Evolutionary conservation across 2,113 vertebrate genomes (phyloP).

Genomic region (Isurus oxyrinchus): DNA sequence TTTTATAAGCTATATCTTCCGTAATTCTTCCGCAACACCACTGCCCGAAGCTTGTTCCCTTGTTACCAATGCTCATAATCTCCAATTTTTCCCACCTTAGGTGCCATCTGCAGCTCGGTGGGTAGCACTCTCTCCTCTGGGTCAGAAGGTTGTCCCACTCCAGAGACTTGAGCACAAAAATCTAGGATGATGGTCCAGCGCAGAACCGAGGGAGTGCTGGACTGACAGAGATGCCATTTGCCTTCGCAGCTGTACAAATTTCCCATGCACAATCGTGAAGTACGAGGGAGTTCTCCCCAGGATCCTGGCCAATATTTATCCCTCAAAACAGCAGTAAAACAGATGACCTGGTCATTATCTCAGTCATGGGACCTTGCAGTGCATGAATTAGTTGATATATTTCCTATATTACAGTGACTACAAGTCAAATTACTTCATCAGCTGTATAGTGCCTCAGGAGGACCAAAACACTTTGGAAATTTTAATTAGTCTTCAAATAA

Average conservation of each 20-base stretch:
- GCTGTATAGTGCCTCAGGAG: not conserved
- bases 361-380: not conserved
- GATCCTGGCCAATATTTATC: not conserved
- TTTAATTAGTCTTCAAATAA: not conserved
- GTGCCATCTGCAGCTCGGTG: not conserved
- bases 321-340: not conserved
- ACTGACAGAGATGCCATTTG: not conserved
- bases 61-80: not conserved
- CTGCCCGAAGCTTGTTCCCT: not conserved
- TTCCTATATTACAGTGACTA: not conserved
- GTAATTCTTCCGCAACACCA: not conserved
- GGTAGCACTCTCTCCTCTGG: not conserved
- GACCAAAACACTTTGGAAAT: not conserved
- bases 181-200: not conserved
- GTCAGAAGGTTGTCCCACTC: not conserved
- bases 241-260: not conserved
- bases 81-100: not conserved
- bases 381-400: not conserved
- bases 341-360: too few species aligned
- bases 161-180: not conserved
- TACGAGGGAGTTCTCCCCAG: not conserved
- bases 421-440: not conserved
- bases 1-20: not conserved
- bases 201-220: not conserved
- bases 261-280: not conserved